Percentiles rank a stretch among this genome's conserved stretches.
Conservation (phyloP, 2,888 invertebrate species). For the Eugnorisma glareosa region DNA sequence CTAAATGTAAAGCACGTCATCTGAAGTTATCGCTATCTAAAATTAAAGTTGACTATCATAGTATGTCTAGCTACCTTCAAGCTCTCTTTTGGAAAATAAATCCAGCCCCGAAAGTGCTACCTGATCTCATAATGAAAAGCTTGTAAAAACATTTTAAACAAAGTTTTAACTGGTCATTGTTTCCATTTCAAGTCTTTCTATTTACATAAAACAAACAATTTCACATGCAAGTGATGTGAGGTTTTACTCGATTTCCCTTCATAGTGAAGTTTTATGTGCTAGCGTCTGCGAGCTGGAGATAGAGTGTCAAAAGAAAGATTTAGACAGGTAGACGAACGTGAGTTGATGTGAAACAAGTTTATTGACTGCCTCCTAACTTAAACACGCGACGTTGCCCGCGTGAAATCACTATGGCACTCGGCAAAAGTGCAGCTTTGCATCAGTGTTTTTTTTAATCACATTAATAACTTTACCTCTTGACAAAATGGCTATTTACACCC, state of each 20-base stretch:
- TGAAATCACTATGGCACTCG: not conserved
- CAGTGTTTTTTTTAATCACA: not conserved
- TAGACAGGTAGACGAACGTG: not conserved
- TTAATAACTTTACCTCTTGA: too few relatives aligned
- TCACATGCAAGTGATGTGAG: constrained; percentile 26
- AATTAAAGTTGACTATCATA: not conserved
- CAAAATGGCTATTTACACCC: too few relatives aligned
- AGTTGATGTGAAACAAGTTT: not conserved
- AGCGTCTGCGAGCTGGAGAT: not conserved
- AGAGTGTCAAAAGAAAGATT: constrained; percentile 16
- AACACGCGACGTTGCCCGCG: not conserved
- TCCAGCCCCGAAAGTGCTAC: not conserved
- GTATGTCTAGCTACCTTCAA: not conserved
- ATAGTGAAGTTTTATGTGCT: constrained; percentile 18
- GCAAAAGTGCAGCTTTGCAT: not conserved
- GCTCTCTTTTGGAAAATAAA: not conserved
- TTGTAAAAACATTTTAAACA: not conserved
- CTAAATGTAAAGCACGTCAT: not conserved
- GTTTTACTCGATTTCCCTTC: constrained; percentile 19
- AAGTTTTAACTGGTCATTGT: constrained; percentile 11
- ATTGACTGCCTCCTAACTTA: not conserved
- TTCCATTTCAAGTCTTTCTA: constrained; percentile 34
- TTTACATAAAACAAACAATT: constrained; percentile 37
- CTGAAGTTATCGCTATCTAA: not conserved
- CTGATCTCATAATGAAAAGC: not conserved